Evolutionary conservation across 2,888 invertebrate genomes (phyloP).

Genomic region (Calameuta filiformis): DNA sequence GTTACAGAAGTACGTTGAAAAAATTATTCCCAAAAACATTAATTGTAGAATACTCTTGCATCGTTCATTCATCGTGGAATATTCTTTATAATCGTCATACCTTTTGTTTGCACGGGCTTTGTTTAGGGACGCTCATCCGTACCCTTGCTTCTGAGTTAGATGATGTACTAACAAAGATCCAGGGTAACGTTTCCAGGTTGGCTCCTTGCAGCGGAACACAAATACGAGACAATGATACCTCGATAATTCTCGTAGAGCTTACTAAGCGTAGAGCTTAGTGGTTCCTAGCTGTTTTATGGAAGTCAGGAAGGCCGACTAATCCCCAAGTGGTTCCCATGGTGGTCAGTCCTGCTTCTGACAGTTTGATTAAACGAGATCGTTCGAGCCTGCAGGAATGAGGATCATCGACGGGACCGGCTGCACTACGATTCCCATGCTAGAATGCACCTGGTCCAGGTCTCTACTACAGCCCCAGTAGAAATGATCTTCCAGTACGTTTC

Average conservation of each 20-base stretch:
- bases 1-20: not conserved
- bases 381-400: conserved; percentile 22
- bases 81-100: not conserved
- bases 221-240: not conserved
- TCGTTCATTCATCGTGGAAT: not conserved
- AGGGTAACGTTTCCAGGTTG: not conserved
- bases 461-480: conserved; percentile 8
- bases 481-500: conserved; percentile 18
- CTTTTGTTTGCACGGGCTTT: not conserved
- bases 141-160: not conserved
- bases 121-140: not conserved
- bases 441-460: conserved; percentile 36
- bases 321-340: not conserved
- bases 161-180: not conserved
- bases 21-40: not conserved
- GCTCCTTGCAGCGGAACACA: not conserved
- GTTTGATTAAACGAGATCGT: conserved; percentile 30
- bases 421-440: conserved; percentile 11
- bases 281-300: not conserved
- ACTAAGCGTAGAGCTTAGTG: not conserved
- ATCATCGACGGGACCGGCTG: conserved; percentile 6
- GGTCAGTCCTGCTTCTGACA: conserved; percentile 16
- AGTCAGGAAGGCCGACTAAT: not conserved
- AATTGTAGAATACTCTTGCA: not conserved
- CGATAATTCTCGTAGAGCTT: not conserved